phyloP scores from a whole-genome alignment of 2,797 vertebrate genomes.

The Coluber constrictor region DNA sequence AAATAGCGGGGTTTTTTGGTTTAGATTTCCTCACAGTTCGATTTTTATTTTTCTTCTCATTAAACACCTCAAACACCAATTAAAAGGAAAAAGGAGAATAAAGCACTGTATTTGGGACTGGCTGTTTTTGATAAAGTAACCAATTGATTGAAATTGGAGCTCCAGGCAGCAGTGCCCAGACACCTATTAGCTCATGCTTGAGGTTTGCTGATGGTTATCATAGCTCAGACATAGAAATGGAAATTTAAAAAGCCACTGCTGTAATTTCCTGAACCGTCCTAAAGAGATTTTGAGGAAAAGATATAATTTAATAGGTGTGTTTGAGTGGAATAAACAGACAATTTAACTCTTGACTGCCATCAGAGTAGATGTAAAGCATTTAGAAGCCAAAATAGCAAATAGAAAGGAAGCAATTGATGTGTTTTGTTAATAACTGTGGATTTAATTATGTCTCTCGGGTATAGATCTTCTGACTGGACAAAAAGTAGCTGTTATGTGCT shows the following conservation, averaged over 20 bases:
- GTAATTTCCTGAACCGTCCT: constrained; percentile 40
- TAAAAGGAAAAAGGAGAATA: background rate
- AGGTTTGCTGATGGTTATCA: constrained; percentile 24
- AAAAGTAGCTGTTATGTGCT: background rate
- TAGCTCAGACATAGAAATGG: background rate
- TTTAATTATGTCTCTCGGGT: background rate
- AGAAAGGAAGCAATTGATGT: background rate
- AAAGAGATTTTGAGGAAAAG: constrained; percentile 23
- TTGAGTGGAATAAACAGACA: constrained; percentile 12
- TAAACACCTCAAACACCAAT: background rate
- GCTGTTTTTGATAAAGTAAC: background rate
- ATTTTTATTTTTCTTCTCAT: background rate
- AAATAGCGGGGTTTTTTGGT: background rate
- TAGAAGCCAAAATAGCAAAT: background rate
- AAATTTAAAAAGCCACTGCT: constrained; percentile 12
- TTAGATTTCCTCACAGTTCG: background rate
- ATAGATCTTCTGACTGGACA: background rate
- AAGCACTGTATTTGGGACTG: background rate
- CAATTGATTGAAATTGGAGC: constrained; percentile 10
- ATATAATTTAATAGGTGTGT: constrained; percentile 17
- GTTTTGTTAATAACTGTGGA: accelerated
- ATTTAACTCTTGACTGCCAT: constrained; percentile 20
- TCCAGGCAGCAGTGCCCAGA: background rate
- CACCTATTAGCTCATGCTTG: background rate
- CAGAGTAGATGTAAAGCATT: background rate